A percentile compares a stretch with the other conserved stretches of the same genome.
phyloP scores from a whole-genome alignment of 2,797 vertebrate genomes.

The Periophthalmus magnuspinnatus region DNA sequence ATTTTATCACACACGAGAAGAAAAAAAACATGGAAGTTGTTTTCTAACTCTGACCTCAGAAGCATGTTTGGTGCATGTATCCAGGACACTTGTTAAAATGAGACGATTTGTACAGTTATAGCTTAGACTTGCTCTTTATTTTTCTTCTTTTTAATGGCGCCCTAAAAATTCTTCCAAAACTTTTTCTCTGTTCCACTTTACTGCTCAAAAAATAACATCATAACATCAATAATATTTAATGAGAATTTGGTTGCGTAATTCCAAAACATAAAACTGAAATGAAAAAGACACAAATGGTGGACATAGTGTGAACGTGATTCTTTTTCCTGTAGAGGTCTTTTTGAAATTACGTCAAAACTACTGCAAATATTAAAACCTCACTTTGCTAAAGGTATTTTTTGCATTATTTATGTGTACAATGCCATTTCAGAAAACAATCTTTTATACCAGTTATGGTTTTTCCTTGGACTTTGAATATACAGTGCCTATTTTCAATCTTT shows the following conservation, averaged over 20 bases:
- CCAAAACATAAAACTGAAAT: too few relatives aligned
- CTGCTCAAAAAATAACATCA: neutral
- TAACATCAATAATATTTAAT: too few relatives aligned
- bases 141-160: neutral
- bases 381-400: conserved; percentile 8
- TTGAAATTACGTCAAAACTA: too few relatives aligned
- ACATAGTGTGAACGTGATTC: too few relatives aligned
- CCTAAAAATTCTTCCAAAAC: neutral
- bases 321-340: too few relatives aligned
- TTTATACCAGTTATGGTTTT: conserved; percentile 16
- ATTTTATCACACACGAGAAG: neutral
- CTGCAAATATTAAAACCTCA: neutral
- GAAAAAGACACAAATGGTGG: too few relatives aligned
- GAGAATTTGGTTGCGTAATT: too few relatives aligned
- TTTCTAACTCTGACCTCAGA: neutral
- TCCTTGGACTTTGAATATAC: conserved; percentile 25
- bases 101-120: neutral
- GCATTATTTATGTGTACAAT: conserved; percentile 42
- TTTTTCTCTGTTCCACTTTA: neutral
- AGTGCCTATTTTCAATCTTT: conserved; percentile 9
- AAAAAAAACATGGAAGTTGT: neutral
- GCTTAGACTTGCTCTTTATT: neutral
- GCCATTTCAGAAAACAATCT: conserved; percentile 12
- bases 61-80: neutral
- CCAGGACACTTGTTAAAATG: neutral